Conservation (phyloP, 2,888 invertebrate genomes). For the Sarcophaga variegata region DNA sequence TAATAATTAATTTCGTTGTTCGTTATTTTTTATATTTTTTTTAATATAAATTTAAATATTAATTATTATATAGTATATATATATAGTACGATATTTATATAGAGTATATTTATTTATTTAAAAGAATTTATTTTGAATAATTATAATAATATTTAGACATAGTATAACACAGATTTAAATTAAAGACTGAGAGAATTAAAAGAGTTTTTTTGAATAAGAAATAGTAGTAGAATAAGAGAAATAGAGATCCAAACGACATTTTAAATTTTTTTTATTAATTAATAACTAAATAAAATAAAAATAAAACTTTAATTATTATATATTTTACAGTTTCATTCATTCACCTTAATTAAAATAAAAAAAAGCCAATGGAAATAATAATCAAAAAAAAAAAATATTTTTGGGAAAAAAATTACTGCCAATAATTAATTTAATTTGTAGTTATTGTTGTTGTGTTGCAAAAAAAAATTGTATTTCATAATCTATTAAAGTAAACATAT, state of each 20-base stretch:
- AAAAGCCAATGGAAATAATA: constrained; percentile 2
- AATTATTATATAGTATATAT: no score
- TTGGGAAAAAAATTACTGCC: constrained; percentile 32
- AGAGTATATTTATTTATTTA: no score
- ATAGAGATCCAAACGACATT: constrained; percentile 82
- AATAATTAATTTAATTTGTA: constrained; percentile 3
- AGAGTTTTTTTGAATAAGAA: constrained; percentile 44
- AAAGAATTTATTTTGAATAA: constrained; percentile 26
- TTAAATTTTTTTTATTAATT: constrained; percentile 67
- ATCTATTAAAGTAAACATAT: background rate
- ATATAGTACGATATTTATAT: no score
- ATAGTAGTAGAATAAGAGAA: constrained; percentile 57
- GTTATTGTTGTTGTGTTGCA: no score
- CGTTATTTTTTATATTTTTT: constrained; percentile 25
- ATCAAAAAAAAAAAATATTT: background rate
- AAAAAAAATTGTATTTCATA: constrained; percentile 5
- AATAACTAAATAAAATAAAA: constrained; percentile 28
- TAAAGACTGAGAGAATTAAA: constrained; percentile 51
- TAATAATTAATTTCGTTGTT: background rate
- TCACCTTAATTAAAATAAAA: constrained; percentile 26
- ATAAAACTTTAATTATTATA: constrained; percentile 16
- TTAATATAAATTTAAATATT: constrained; percentile 31
- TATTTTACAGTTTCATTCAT: constrained; percentile 66
- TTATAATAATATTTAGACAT: constrained; percentile 65
- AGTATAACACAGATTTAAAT: constrained; percentile 66